These are phyloP conservation scores for Acronicta aceris DNA, from an alignment of 2,888 invertebrate species.

Conservation along the genomic window DNA sequence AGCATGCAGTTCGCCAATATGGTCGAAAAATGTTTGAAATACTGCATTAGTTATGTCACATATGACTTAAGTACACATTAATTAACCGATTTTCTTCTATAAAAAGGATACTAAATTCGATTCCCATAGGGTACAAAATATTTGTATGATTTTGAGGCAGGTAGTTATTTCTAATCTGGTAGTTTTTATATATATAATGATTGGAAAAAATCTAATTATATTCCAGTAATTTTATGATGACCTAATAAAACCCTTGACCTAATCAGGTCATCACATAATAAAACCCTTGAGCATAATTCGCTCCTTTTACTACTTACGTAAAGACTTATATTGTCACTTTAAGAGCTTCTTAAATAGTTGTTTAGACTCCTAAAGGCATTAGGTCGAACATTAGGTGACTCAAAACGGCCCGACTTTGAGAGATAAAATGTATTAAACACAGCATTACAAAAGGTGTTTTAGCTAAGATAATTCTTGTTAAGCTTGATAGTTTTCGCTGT, in stretches of 20 bases:
- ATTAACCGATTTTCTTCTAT: too few relatives aligned
- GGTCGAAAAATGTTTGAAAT: too few relatives aligned
- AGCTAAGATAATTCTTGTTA: background rate
- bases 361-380: constrained; percentile 15
- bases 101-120: too few relatives aligned
- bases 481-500: background rate
- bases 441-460: constrained; percentile 3
- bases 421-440: constrained; percentile 18
- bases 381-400: constrained; percentile 18
- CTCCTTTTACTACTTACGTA: constrained; percentile 3
- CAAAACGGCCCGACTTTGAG: constrained; percentile 19
- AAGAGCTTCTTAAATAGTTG: constrained; percentile 13
- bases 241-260: background rate
- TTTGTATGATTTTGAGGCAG: too few relatives aligned
- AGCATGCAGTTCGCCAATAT: too few relatives aligned
- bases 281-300: background rate
- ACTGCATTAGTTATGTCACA: too few relatives aligned
- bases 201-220: too few relatives aligned
- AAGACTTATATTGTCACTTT: constrained; percentile 13
- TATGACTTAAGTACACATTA: too few relatives aligned
- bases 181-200: too few relatives aligned
- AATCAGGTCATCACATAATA: background rate
- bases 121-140: too few relatives aligned
- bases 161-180: too few relatives aligned
- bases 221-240: too few relatives aligned